Conservation (phyloP, 1,140 invertebrate species). For the Drosophila burlai region DNA sequence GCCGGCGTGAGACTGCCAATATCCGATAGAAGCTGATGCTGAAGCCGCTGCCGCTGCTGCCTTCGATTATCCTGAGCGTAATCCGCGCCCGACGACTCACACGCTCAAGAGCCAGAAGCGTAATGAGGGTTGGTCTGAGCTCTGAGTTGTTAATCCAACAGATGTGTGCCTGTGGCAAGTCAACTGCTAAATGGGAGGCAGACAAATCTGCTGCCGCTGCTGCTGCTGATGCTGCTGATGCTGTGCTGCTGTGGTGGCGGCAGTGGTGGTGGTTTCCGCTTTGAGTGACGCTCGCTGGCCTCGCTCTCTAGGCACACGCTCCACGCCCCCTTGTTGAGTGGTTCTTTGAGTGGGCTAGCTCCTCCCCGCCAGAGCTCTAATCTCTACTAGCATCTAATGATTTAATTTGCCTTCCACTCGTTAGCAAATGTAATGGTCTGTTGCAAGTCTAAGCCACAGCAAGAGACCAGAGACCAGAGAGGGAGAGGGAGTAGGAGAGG, state of each 20-base stretch:
- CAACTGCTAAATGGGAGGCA: conserved; percentile 75
- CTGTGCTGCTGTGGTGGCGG: conserved; percentile 13
- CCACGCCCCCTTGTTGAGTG: conserved; percentile 59
- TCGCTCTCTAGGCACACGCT: neutral
- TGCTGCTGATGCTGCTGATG: conserved; percentile 9
- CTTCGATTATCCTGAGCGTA: conserved; percentile 71
- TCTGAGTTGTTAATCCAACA: conserved; percentile 53
- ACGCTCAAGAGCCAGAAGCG: conserved; percentile 62
- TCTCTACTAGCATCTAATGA: conserved; percentile 84
- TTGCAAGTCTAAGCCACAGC: conserved; percentile 71
- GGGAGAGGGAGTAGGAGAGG: neutral
- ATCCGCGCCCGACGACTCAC: conserved; percentile 70
- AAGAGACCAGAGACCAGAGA: conserved; percentile 16
- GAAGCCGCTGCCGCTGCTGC: conserved; percentile 14
- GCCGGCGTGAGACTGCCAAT: conserved; percentile 62
- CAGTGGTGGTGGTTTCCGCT: conserved; percentile 38
- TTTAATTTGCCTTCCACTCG: conserved; percentile 85
- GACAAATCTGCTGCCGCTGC: conserved; percentile 62
- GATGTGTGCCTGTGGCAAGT: conserved; percentile 73
- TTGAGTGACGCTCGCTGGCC: conserved; percentile 52
- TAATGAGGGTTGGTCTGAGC: conserved; percentile 64
- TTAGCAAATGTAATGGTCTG: conserved; percentile 85
- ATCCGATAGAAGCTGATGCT: conserved; percentile 26
- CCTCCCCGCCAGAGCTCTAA: conserved; percentile 57
- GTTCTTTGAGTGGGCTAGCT: conserved; percentile 67